Base-by-base conservation (phyloP, 2,888 invertebrate species). In the Thymelicus sylvestris region DNA sequence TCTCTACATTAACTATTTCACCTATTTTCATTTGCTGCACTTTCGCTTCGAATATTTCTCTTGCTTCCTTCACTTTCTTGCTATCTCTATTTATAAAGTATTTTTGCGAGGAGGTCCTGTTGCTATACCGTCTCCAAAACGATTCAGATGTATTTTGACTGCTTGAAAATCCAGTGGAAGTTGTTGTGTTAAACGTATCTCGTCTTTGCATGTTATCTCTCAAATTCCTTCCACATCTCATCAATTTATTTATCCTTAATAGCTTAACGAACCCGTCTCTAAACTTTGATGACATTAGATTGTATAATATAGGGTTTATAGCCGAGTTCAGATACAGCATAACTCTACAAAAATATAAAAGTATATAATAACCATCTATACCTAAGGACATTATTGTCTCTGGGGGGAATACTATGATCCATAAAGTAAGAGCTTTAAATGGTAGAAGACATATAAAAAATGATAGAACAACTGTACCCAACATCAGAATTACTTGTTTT, bases 381-480 rank as follows among this genome's bases (percentile, higher is more conserved):
- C 98, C 97, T 81, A 98, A 94, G 63, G 95, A 89, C 85, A 93
- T 90, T 85, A 95, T 93, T 84, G 95, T 95, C 81, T 96, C 96
- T 0, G 95, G 94, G 44, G 97, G 96, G 61, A 96, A 96, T 72
- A 97, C 95, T 69, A 98, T 97, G 72, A 98, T 96, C 97, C 97
- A 98, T 61, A 98, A 90, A 0, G 97, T 98, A 60, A 98, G 94
- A 2, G 98, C 97, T 75, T 98, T 96, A 87, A 98, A 98, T 0
- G 98, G 98, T 73, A 98, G 90, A 59, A 98, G 94, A 83, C 98
- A 98, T 67, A 98, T 90, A 88, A 99, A 98, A 90, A 98, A 99
- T 65, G 97, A 97, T 41, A 98, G 86, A 0, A 98, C 98, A 0
- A 98, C 98, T 0, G 98, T 97, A 7, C 97, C 97, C 47, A 98